Percentiles rank a stretch among this genome's conserved stretches.
phyloP scores from a whole-genome alignment of 2,797 vertebrate genomes.

The Centroberyx gerrardi region DNA sequence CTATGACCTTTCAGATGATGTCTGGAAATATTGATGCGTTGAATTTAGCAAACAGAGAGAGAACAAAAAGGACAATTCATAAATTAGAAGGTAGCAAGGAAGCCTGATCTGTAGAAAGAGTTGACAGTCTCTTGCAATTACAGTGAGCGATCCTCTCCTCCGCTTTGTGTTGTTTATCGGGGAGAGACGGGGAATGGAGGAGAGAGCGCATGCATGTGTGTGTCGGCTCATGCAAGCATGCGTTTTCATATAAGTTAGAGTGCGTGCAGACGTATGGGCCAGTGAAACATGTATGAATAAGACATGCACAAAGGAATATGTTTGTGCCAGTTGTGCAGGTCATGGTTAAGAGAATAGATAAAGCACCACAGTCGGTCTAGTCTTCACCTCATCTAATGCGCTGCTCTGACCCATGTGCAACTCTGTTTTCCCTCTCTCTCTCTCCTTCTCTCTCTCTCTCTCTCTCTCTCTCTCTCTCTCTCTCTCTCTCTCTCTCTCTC shows the following conservation, averaged over 20 bases:
- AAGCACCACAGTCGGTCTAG: not conserved
- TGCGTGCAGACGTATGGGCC: slow-evolving; percentile 28
- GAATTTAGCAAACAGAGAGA: not conserved
- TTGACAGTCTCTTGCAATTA: not conserved
- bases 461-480: slow-evolving; percentile 9
- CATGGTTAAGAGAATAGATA: not conserved
- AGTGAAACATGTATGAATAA: not conserved
- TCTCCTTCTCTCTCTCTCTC: not conserved
- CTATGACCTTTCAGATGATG: slow-evolving; percentile 18
- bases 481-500: slow-evolving; percentile 6
- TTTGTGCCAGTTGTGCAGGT: not conserved
- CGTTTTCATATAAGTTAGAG: slow-evolving; percentile 39
- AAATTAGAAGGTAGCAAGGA: not conserved
- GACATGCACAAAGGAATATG: not conserved
- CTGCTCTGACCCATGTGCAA: not conserved
- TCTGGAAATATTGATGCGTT: slow-evolving; percentile 31
- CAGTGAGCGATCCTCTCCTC: not conserved
- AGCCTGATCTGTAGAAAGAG: not conserved
- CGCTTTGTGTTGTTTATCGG: not conserved
- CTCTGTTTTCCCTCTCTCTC: too few relatives aligned
- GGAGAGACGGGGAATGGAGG: not conserved
- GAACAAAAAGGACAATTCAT: not conserved
- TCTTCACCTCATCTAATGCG: too few relatives aligned
- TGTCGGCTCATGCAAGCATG: not conserved
- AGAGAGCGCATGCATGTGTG: slow-evolving; percentile 4